phyloP scores from a whole-genome alignment of 1,140 invertebrate genomes.

The Elymnias hypermnestra region DNA sequence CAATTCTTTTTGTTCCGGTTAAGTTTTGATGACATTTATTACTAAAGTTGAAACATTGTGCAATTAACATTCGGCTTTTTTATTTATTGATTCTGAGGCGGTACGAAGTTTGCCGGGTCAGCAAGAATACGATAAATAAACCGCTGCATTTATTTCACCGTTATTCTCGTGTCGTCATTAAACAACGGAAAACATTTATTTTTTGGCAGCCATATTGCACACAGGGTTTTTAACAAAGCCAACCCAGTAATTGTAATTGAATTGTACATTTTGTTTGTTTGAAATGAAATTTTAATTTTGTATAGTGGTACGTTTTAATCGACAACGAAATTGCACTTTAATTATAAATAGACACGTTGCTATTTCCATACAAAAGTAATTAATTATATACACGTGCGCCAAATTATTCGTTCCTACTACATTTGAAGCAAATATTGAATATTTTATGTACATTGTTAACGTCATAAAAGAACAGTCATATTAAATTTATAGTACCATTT shows the following conservation, averaged over 20 bases:
- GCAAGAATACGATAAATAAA: no score
- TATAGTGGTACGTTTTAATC: neutral
- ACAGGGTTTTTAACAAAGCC: constrained; percentile 2
- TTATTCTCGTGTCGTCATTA: neutral
- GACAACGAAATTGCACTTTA: neutral
- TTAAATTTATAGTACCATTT: no score
- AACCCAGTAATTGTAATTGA: constrained; percentile 2
- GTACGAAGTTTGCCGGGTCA: no score
- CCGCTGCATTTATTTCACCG: neutral
- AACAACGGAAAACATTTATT: neutral
- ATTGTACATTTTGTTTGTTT: constrained; percentile 3
- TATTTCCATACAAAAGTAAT: neutral
- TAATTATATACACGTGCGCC: neutral
- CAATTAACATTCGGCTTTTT: no score
- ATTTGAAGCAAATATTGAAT: no score
- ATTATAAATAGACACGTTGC: constrained; percentile 7
- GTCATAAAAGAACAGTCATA: no score
- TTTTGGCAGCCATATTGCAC: neutral
- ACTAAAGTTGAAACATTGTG: no score
- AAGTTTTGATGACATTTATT: no score
- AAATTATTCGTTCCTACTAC: neutral
- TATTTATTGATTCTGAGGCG: no score
- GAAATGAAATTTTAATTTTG: neutral
- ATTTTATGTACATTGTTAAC: no score
- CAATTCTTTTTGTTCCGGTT: no score